phyloP scores from a whole-genome alignment of 2,888 invertebrate species.

The Drosophila neotestacea region DNA sequence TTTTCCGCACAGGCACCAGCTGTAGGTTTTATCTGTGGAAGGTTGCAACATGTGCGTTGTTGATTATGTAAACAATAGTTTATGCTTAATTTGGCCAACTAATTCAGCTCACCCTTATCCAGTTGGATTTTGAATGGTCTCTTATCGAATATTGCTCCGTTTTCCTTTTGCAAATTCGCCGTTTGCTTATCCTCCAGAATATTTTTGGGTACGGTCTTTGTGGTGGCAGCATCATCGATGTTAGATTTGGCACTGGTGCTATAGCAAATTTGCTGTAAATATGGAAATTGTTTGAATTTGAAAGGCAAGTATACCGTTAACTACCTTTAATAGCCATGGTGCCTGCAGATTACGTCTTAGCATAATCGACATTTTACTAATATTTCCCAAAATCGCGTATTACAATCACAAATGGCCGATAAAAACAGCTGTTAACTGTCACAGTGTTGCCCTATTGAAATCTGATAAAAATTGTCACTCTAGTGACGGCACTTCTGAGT shows the following conservation, averaged over 20 bases:
- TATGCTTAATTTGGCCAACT: not conserved
- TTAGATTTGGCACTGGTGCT: slow-evolving; percentile 50
- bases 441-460: slow-evolving; percentile 32
- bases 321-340: slow-evolving; percentile 55
- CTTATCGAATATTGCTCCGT: slow-evolving; percentile 93
- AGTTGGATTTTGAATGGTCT: slow-evolving; percentile 93
- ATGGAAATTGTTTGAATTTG: not conserved
- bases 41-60: slow-evolving; percentile 35
- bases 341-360: slow-evolving; percentile 42
- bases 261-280: slow-evolving; percentile 41
- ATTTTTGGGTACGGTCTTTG: slow-evolving; percentile 89
- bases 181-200: slow-evolving; percentile 87
- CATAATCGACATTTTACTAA: slow-evolving; percentile 55
- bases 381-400: not conserved
- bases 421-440: slow-evolving; percentile 28
- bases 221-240: slow-evolving; percentile 16
- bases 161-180: slow-evolving; percentile 88
- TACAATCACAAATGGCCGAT: slow-evolving; percentile 6
- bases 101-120: slow-evolving; percentile 87
- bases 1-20: slow-evolving; percentile 97
- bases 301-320: not conserved
- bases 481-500: not conserved
- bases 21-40: slow-evolving; percentile 89
- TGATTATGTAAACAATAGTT: slow-evolving; percentile 59
- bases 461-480: slow-evolving; percentile 11